Base-by-base conservation (phyloP, 2,888 invertebrate genomes). In the Imbricaverruca yamaguchii region DNA sequence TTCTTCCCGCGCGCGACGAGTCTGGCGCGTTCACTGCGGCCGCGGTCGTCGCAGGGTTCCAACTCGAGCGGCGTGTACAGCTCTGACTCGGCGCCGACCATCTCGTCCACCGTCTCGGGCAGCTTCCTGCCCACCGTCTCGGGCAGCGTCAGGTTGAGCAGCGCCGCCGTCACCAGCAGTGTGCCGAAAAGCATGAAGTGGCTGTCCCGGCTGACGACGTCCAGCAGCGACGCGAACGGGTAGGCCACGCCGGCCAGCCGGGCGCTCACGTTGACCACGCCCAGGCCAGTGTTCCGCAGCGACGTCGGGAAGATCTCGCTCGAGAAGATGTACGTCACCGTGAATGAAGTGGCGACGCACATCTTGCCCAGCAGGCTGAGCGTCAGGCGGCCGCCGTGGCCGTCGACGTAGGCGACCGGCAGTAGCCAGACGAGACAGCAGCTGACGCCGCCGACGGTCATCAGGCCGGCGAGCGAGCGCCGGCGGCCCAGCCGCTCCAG, bases 221-320 rank as follows among this genome's bases (percentile, higher is more conserved):
- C 85, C 80, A 84, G 74, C 82, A 85, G 83, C 21, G 85, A 83
- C 79, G 85, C 82, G 80, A 85, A 84, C 6, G 85, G 85, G 13
- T 85, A 84, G 13, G 84, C 25, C 21, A 86, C 84, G n/a, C 85
- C 86, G 10, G 85, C 86, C 55, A 85, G n/a, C 80, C 85, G 82
- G 25, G 85, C 85, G 82, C 85, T 85, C n/a, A 85, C 83, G 0
- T 85, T 85, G n/a, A 85, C 84, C 11, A 86, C 82, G 15, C 86
- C 86, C 80, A 86, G 82, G 21, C 85, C 85, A 18, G 84, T 82
- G 84, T 89, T 89, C 39, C 89, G 84, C n/a, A 88, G 86, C 8
- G 87, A 86, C 0, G 89, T 89, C 0, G 89, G 89, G 85, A 88
- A 89, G 8, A 89, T 85, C 84, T 89, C 89, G 1, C 88, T 88